Percentiles rank a stretch among this genome's conserved stretches.
Evolutionary conservation across 2,888 invertebrate species (phyloP).

Genomic region (Epirrhoe tristata): DNA sequence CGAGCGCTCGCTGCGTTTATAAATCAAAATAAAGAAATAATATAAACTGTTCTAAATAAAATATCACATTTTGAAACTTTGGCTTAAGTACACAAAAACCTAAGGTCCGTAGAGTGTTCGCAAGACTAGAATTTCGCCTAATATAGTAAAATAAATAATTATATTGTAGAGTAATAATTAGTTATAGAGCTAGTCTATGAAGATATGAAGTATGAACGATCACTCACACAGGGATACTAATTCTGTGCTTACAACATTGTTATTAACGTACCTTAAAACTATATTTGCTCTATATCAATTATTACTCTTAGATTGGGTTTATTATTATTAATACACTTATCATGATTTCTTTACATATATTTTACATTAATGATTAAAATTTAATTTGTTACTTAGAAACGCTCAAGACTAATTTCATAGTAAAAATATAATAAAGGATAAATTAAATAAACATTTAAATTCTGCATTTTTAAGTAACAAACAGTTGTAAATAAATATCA

Average conservation of each 20-base stretch:
- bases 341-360: conserved; percentile 21
- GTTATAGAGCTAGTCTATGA: conserved; percentile 6
- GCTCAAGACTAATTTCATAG: conserved; percentile 40
- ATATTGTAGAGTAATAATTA: conserved; percentile 27
- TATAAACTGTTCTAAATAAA: conserved; percentile 43
- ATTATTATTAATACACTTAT: conserved; percentile 24
- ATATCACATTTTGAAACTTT: conserved; percentile 48
- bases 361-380: conserved; percentile 20
- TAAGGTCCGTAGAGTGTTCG: conserved; percentile 32
- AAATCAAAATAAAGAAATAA: conserved; percentile 27
- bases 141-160: conserved; percentile 21
- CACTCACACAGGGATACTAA: not conserved
- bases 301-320: conserved; percentile 18
- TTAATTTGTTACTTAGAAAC: conserved; percentile 40
- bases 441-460: conserved; percentile 12
- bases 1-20: conserved; percentile 40
- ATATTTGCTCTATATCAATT: conserved; percentile 11
- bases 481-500: conserved; percentile 28
- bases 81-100: conserved; percentile 41
- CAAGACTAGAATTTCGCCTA: conserved; percentile 33
- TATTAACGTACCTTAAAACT: conserved; percentile 2
- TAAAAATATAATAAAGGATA: conserved; percentile 28
- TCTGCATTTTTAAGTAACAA: conserved; percentile 35
- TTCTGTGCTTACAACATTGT: not conserved
- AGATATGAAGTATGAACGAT: conserved; percentile 10